Evolutionary conservation across 2,888 invertebrate genomes (phyloP), one percentile per base, ranked within the genome.

Genomic region (Pseudolycoriella hygida): DNA sequence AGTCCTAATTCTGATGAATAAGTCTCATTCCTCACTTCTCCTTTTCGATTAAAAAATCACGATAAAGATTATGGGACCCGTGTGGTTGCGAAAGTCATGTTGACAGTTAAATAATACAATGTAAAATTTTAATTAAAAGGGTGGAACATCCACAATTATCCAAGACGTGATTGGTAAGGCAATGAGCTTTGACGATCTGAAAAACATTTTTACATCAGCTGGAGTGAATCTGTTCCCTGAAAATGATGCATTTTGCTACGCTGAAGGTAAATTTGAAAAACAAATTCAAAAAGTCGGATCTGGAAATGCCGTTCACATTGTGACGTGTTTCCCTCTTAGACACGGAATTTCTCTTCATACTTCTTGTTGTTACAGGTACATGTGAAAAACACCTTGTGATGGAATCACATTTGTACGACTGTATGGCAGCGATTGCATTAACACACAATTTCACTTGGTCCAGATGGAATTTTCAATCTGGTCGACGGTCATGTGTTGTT

Each of bases 151-250:
- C 47, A 60, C 62, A 2, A 51, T 54, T 41, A 54, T 65, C 3
- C 62, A 57, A 43, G 57, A 59, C 2, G 58, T 63, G 54, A 54
- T 65, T 42, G 66, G 64, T 14, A 57, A 56, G 47, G 57, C 57
- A 0, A 31, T 61, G 3, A 55, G 56, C 1, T 49, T 66, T 31
- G 45, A 53, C n/a, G 59, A 59, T 37, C 52, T 66, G 2, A 62
- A 59, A 50, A 53, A 57, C 25, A 57, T 54, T 6, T 53, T 66
- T 4, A 72, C 74, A 5, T 70, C 71, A 2, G 76, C 79, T 1
- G 84, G 86, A 0, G 77, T 87, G 46, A 86, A 89, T 55, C 70
- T 89, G 48, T 89, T 89, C 57, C 88, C 89, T 0, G 78, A 78
- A 43, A 73, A 74, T 52, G 89, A 89, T 59, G 78, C 75, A 0